A percentile compares a stretch with the other conserved stretches of the same genome.
Conservation (phyloP, 2,113 vertebrate genomes). For the Anarhynchus alexandrinus region DNA sequence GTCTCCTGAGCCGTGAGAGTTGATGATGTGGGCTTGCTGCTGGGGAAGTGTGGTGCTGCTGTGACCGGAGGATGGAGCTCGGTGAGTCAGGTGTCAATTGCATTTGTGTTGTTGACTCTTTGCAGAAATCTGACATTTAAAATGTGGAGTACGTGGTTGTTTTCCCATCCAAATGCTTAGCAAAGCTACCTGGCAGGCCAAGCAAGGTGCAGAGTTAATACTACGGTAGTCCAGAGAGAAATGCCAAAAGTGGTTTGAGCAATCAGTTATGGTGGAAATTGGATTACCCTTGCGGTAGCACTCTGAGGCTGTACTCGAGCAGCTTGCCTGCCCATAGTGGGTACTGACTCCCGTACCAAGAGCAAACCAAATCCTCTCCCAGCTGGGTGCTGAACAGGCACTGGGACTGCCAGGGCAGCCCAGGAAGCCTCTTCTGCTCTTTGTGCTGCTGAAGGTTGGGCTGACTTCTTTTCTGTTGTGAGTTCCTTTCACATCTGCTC, state of each 20-base stretch:
- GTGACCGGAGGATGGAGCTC: not conserved
- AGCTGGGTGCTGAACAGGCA: accelerated
- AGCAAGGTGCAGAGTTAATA: not conserved
- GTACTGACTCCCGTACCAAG: not conserved
- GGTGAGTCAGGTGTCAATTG: not conserved
- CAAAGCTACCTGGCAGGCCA: not conserved
- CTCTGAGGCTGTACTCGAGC: not conserved
- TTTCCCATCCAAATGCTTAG: not conserved
- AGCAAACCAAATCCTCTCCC: not conserved
- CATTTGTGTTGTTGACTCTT: not conserved
- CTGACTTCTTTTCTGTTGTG: not conserved
- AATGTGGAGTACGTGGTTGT: not conserved
- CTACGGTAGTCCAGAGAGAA: not conserved
- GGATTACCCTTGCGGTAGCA: not conserved
- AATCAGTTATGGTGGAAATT: not conserved
- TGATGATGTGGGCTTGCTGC: not conserved
- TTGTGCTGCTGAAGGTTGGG: not conserved
- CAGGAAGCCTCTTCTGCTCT: not conserved
- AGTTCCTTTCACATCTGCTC: not conserved
- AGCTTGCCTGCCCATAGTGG: not conserved
- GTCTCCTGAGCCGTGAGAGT: not conserved
- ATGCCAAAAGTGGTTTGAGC: not conserved
- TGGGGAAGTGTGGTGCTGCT: not conserved
- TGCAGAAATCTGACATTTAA: not conserved
- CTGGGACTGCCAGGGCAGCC: not conserved